Conservation (phyloP, 2,888 invertebrate genomes). For the Chrysotoxum bicinctum region DNA sequence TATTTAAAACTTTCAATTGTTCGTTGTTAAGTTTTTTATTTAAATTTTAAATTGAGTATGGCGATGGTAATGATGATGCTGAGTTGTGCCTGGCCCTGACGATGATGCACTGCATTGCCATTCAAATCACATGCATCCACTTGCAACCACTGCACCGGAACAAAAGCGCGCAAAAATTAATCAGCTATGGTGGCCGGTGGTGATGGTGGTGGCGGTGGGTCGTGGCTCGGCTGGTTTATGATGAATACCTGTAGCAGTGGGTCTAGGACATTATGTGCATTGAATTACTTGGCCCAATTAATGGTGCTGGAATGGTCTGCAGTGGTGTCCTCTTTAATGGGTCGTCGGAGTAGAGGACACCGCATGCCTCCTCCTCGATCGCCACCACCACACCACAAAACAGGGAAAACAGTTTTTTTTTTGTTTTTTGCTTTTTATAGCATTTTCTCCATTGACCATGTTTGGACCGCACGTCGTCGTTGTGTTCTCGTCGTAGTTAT, state of each 20-base stretch:
- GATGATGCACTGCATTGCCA: slow-evolving; percentile 65
- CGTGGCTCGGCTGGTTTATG: neutral
- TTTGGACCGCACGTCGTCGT: slow-evolving; percentile 11
- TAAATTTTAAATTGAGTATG: slow-evolving; percentile 57
- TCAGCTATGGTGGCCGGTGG: slow-evolving; percentile 26
- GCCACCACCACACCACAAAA: slow-evolving; percentile 49
- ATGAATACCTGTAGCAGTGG: slow-evolving; percentile 59
- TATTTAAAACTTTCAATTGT: slow-evolving; percentile 68
- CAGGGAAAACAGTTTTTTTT: slow-evolving; percentile 48
- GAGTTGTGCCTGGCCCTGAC: slow-evolving; percentile 37
- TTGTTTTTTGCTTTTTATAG: slow-evolving; percentile 46
- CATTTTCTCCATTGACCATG: slow-evolving; percentile 48
- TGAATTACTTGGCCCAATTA: slow-evolving; percentile 69
- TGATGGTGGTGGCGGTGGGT: neutral
- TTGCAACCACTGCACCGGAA: slow-evolving; percentile 43
- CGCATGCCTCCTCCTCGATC: slow-evolving; percentile 9
- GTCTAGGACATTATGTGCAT: slow-evolving; percentile 65
- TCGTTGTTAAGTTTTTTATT: slow-evolving; percentile 46
- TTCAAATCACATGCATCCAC: slow-evolving; percentile 69
- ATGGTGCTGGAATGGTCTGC: slow-evolving; percentile 59
- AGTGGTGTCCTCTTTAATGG: slow-evolving; percentile 60
- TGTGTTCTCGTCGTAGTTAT: neutral
- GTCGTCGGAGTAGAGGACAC: slow-evolving; percentile 8
- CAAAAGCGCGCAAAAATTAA: slow-evolving; percentile 62
- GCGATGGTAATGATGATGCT: slow-evolving; percentile 60